phyloP scores from a whole-genome alignment of 1,140 invertebrate species.

The Zaprionus vittiger region DNA sequence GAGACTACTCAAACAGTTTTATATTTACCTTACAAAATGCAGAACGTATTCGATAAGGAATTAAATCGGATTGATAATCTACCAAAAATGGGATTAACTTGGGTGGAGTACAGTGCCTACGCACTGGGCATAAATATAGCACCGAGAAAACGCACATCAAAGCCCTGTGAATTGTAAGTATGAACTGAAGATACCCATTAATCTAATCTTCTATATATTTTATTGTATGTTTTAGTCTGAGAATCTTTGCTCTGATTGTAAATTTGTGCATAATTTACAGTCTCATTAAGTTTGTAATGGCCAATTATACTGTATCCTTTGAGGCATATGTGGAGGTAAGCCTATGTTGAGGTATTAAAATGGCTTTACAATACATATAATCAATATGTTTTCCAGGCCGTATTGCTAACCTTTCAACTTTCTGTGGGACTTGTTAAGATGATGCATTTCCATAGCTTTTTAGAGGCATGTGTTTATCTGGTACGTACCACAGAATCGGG shows the following conservation, averaged over 20 bases:
- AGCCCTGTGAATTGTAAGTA: slow-evolving; percentile 55
- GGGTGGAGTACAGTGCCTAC: slow-evolving; percentile 65
- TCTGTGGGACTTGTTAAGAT: slow-evolving; percentile 64
- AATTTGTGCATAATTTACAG: slow-evolving; percentile 65
- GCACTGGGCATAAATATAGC: slow-evolving; percentile 62
- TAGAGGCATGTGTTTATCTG: slow-evolving; percentile 40
- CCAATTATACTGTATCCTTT: slow-evolving; percentile 60
- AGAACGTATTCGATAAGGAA: slow-evolving; percentile 57
- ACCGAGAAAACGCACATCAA: slow-evolving; percentile 61
- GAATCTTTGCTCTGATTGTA: slow-evolving; percentile 33
- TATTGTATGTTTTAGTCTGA: slow-evolving; percentile 25
- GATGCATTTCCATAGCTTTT: slow-evolving; percentile 54
- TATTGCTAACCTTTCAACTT: slow-evolving; percentile 62
- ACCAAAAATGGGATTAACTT: slow-evolving; percentile 57
- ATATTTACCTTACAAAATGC: slow-evolving; percentile 38
- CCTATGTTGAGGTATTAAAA: neutral
- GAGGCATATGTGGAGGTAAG: slow-evolving; percentile 69
- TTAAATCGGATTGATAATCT: slow-evolving; percentile 55
- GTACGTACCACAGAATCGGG: slow-evolving; percentile 52
- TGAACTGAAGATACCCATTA: neutral
- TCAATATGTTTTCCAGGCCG: slow-evolving; percentile 35
- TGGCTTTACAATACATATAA: neutral
- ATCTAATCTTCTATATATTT: neutral
- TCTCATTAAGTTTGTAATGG: slow-evolving; percentile 55
- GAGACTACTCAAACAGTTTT: slow-evolving; percentile 36